phyloP scores from a whole-genome alignment of 2,113 vertebrate species.

The Centropristis striata region DNA sequence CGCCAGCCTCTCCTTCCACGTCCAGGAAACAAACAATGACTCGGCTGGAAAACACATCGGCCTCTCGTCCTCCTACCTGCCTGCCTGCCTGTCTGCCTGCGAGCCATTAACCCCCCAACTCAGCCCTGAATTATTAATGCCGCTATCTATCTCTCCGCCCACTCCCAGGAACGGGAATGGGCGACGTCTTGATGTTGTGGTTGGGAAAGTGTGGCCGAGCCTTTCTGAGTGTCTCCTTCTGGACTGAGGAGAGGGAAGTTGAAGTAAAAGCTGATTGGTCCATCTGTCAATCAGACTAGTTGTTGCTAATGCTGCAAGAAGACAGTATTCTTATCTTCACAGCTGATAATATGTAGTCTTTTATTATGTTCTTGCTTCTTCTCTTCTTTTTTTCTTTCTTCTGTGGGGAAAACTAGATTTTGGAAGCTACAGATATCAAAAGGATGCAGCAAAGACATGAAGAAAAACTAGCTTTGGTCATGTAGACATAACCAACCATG shows the following conservation, averaged over 20 bases:
- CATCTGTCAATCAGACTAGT: conserved; percentile 24
- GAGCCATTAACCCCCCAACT: conserved; percentile 66
- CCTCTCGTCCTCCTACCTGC: conserved; percentile 44
- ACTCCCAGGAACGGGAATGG: conserved; percentile 44
- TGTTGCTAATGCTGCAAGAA: conserved; percentile 2
- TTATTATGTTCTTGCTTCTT: background rate
- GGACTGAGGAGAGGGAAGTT: background rate
- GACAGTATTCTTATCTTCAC: background rate
- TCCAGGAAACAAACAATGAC: conserved; percentile 78
- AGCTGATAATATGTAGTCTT: no score
- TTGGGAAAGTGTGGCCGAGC: conserved; percentile 17
- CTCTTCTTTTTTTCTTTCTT: background rate
- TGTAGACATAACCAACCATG: background rate
- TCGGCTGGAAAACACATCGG: conserved; percentile 55
- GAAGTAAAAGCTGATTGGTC: conserved; percentile 1
- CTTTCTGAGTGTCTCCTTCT: conserved; percentile 22
- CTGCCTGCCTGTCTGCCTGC: conserved; percentile 44
- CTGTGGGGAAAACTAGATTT: background rate
- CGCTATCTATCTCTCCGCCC: conserved; percentile 24
- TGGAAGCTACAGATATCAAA: background rate
- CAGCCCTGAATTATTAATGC: conserved; percentile 71
- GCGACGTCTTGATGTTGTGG: conserved; percentile 31
- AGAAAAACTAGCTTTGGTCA: no score
- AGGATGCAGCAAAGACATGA: background rate
- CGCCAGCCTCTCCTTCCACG: conserved; percentile 46